Percentiles rank a stretch among this genome's conserved stretches.
phyloP scores from a whole-genome alignment of 2,888 invertebrate genomes.

The Drosophila mercatorum region DNA sequence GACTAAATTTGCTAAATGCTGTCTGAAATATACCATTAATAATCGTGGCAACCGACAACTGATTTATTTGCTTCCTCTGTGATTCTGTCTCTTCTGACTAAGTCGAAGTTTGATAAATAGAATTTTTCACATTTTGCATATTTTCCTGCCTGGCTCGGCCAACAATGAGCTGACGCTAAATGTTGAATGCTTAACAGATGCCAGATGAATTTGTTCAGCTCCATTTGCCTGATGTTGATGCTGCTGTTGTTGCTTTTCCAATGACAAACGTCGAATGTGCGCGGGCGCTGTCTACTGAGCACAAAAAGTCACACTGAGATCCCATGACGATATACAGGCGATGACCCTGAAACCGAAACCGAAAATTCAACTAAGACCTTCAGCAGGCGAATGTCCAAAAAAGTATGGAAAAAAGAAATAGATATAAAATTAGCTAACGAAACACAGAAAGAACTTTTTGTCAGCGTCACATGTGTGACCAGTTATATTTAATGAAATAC shows the following conservation, averaged over 20 bases:
- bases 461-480: slow-evolving; percentile 12
- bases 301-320: slow-evolving; percentile 47
- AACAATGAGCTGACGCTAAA: slow-evolving; percentile 24
- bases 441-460: slow-evolving; percentile 21
- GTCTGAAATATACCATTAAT: slow-evolving; percentile 60
- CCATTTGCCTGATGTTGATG: slow-evolving; percentile 51
- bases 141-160: slow-evolving; percentile 1
- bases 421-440: slow-evolving; percentile 33
- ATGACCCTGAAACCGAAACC: slow-evolving; percentile 32
- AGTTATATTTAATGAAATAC: slow-evolving; percentile 6
- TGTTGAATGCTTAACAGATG: slow-evolving; percentile 33
- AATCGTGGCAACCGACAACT: slow-evolving; percentile 37
- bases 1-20: slow-evolving; percentile 10
- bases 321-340: slow-evolving; percentile 36
- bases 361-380: slow-evolving; percentile 17
- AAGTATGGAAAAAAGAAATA: slow-evolving; percentile 3
- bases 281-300: slow-evolving; percentile 28
- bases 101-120: slow-evolving; percentile 69
- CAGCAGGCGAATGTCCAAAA: background rate
- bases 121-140: slow-evolving; percentile 56
- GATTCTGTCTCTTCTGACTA: slow-evolving; percentile 36
- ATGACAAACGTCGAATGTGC: slow-evolving; percentile 30
- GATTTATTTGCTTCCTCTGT: slow-evolving; percentile 53
- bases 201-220: slow-evolving; percentile 69
- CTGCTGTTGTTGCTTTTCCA: slow-evolving; percentile 3